Base-by-base conservation (phyloP, 2,113 vertebrate species). In the Cepphus grylle region DNA sequence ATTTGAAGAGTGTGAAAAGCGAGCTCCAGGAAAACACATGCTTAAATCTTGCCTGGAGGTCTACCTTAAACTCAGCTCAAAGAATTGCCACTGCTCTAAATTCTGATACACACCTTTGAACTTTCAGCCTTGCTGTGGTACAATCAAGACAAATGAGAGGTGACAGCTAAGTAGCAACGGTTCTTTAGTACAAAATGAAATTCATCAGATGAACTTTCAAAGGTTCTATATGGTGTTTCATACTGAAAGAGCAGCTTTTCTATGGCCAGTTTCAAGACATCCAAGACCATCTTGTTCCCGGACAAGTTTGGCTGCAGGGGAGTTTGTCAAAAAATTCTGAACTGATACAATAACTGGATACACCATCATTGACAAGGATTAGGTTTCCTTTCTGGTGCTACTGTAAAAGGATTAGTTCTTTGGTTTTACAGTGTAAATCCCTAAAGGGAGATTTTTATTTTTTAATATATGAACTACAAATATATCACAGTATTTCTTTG, bases 381-480 rank as follows among this genome's bases (percentile, higher is more conserved):
- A 93, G 71, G 38, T 55, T 85, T 95, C 42, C 38, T 93, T 93
- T 80, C 88, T 22, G 36, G 55, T 56, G 66, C 45, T 86, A 59
- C 62, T 83, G 53, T 83, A 96, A 97, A 96, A 90, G 78, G 87
- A 96, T 88, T 96, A 88, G 47, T 70, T 94, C 53, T 72, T 91
- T 85, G 83, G 53, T 84, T 92, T 95, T 89, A 94, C 58, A 80
- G 25, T 53, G 15, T n/a, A 93, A 94, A 90, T 47, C 61, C 66
- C 78, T 72, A 77, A 73, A 70, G 81, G 45, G 29, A 95, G 36
- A 45, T 49, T 52, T 61, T 71, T 22, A n/a, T 69, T 78, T 81
- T 89, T 70, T 10, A 88, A 62, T 73, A 83, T 36, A 93, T 67
- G n/a, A 91, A 52, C 40, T 83, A 92, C 58, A 86, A 88, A 89